These are phyloP conservation scores for Tethya wilhelma DNA, from an alignment of 37 sponge, comb jelly and placozoan species.

Conservation along the genomic window DNA sequence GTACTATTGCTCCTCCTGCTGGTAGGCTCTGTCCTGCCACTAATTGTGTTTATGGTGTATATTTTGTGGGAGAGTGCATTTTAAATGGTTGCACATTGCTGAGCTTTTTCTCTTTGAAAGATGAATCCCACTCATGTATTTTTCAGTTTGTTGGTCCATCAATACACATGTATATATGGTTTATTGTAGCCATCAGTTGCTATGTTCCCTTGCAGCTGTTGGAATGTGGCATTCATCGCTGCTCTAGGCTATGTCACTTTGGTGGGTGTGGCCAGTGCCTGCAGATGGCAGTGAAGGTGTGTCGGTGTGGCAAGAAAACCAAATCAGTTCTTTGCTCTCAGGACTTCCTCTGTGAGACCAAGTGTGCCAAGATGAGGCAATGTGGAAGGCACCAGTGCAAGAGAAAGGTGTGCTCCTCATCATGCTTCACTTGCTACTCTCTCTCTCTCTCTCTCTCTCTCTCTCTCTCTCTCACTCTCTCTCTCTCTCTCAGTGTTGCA, in stretches of 20 bases:
- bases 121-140: no score
- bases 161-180: no score
- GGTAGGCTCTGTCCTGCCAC: no score
- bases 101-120: no score
- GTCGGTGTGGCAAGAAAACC: conserved; percentile 81
- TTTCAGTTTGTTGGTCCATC: no score
- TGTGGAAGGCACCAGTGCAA: conserved; percentile 92
- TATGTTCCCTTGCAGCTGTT: no score
- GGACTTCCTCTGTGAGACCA: conserved; percentile 84
- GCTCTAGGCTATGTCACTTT: conserved; percentile 76
- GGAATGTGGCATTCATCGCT: conserved; percentile 68
- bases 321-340: conserved; percentile 69
- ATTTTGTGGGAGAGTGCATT: no score
- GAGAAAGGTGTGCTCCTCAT: conserved; percentile 70
- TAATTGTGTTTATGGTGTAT: no score
- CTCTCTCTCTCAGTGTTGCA: conserved; percentile 79
- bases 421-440: not conserved
- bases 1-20: no score
- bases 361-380: conserved; percentile 70
- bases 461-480: conserved; percentile 18
- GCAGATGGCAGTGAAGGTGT: conserved; percentile 56
- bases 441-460: conserved; percentile 18
- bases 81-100: no score
- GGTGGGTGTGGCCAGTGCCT: conserved; percentile 88
- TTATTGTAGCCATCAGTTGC: no score